Percentiles rank a stretch among this genome's conserved stretches.
phyloP scores from a whole-genome alignment of 2,888 invertebrate genomes.

The Minunthozetes semirufus region DNA sequence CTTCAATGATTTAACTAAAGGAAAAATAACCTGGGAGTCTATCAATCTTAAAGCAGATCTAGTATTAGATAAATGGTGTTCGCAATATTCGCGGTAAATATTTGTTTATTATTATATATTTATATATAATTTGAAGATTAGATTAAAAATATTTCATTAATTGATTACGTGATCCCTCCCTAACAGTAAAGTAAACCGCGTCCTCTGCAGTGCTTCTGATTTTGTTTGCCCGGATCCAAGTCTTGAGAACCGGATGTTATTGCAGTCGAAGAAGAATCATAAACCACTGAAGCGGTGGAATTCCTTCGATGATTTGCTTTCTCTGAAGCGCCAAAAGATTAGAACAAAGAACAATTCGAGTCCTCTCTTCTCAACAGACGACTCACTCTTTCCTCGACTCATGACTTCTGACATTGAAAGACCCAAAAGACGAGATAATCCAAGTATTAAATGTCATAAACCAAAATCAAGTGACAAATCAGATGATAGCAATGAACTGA shows the following conservation, averaged over 20 bases:
- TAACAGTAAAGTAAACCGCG: constrained; percentile 12
- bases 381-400: neutral
- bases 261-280: neutral
- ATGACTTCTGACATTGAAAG: too few species aligned
- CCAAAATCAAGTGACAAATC: too few species aligned
- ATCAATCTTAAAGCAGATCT: neutral
- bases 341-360: neutral
- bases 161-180: neutral
- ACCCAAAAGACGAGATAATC: too few species aligned
- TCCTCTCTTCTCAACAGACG: neutral
- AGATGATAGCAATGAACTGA: neutral
- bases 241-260: neutral
- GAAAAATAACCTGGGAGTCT: constrained; percentile 8
- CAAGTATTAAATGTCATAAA: neutral
- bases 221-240: neutral
- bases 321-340: neutral
- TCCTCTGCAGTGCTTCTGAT: neutral
- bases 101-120: neutral
- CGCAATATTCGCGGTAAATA: neutral
- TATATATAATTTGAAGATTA: neutral
- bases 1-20: neutral
- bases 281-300: constrained; percentile 17
- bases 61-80: constrained; percentile 12
- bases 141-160: neutral
- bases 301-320: constrained; percentile 9